Evolutionary conservation across 2,888 invertebrate genomes (phyloP), one percentile per base, ranked within the genome.

Genomic region (Conops quadrifasciatus): DNA sequence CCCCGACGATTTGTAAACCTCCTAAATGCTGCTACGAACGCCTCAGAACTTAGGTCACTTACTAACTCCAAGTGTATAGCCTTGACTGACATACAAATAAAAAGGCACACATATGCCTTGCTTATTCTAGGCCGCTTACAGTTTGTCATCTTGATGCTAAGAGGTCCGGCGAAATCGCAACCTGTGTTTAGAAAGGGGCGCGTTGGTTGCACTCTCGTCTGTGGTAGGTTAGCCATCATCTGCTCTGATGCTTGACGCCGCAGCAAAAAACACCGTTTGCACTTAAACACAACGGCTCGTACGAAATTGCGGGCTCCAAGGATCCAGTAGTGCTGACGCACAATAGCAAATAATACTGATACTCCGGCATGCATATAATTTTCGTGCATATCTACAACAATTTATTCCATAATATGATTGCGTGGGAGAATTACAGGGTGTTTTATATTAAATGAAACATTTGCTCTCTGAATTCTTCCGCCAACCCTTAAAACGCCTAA

Each of bases 371-470:
- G 72, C 11, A 70, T 26, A 43, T 71, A 43, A 13, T 13, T 53
- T 53, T 45, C 21, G 36, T 75, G 71, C n/a, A 63, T 19, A 16
- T 73, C 71, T 0, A 24, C 13, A 3, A 70, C 30, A 5, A 75
- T 70, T 1, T 74, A 60, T 3, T 30, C 11, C 0, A 72, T 66
- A 0, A 73, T 56, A 13, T 51, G 59, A 26, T 69, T 65, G 0
- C 59, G 16, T 0, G 72, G 73, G 5, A 74, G 62, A 45, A 75
- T 72, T 9, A 76, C 72, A 21, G 72, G 75, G 19, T 74, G 72
- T 43, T 73, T 70, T 24, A 43, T 30, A 16, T n/a, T 64, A 2
- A 30, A 30, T 4, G 58, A 24, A 24, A 73, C 51, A 15, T 60
- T 43, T 1, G 73, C 62, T 15, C 64, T 67, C 19, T 28, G 49